Evolutionary conservation across 2,888 invertebrate species (phyloP).

Genomic region (Leptinotarsa rubiginosa): DNA sequence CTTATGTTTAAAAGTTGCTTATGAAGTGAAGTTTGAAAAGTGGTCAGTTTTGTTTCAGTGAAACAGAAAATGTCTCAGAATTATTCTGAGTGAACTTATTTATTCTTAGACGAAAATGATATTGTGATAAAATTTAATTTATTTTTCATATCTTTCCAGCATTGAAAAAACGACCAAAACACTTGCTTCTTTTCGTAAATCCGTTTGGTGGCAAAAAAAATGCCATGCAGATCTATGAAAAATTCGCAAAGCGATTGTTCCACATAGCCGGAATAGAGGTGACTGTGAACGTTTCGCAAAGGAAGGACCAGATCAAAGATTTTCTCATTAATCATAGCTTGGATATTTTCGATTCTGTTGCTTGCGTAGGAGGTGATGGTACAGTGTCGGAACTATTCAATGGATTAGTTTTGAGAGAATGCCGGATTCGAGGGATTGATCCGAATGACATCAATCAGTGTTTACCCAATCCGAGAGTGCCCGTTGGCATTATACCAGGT

Average conservation of each 20-base stretch:
- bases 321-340: slow-evolving; percentile 71
- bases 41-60: no score
- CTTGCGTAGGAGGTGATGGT: slow-evolving; percentile 89
- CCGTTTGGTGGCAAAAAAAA: slow-evolving; percentile 85
- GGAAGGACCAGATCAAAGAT: slow-evolving; percentile 83
- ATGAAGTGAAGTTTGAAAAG: no score
- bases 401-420: slow-evolving; percentile 74
- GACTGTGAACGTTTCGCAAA: slow-evolving; percentile 77
- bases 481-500: slow-evolving; percentile 74
- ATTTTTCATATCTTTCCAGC: slow-evolving; percentile 60
- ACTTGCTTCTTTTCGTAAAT: slow-evolving; percentile 83
- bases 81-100: no score
- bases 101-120: no score
- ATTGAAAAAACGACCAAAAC: slow-evolving; percentile 73
- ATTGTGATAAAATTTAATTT: background rate
- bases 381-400: slow-evolving; percentile 86
- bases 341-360: slow-evolving; percentile 75
- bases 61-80: no score
- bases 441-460: slow-evolving; percentile 68
- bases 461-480: slow-evolving; percentile 68
- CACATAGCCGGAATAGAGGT: slow-evolving; percentile 75
- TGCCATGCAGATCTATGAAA: slow-evolving; percentile 79
- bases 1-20: no score
- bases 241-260: slow-evolving; percentile 77
- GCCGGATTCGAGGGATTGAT: slow-evolving; percentile 69